Conservation (phyloP, 2,113 vertebrate genomes). For the Myrmecophaga tridactyla region DNA sequence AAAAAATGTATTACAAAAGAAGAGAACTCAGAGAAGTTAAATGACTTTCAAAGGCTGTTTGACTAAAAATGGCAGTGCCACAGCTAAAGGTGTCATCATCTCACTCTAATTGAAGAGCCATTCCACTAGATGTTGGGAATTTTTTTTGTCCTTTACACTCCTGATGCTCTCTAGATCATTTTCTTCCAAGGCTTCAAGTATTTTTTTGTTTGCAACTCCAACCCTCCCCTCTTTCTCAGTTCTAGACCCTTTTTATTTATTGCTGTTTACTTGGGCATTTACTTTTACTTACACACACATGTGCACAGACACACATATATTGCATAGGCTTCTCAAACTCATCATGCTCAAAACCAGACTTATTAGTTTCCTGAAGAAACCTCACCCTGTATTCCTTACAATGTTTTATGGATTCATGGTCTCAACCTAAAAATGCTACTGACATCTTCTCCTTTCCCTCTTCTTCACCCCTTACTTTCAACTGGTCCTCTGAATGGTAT, state of each 20-base stretch:
- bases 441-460: too few relatives aligned
- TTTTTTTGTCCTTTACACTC: background rate
- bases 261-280: background rate
- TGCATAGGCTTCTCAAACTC: background rate
- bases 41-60: background rate
- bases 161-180: background rate
- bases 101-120: background rate
- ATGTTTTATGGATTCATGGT: fast-evolving
- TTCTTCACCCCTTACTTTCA: background rate
- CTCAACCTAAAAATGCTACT: too few relatives aligned
- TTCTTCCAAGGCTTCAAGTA: background rate
- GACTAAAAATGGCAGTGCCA: background rate
- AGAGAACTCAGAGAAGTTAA: background rate
- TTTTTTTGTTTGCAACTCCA: background rate
- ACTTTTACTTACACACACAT: background rate
- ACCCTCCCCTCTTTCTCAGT: background rate
- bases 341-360: background rate
- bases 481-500: background rate
- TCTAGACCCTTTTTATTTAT: background rate
- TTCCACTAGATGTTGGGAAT: background rate
- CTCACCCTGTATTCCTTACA: background rate
- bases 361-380: background rate
- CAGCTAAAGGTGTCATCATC: too few relatives aligned
- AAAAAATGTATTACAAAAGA: background rate
- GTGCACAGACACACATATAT: fast-evolving